These are phyloP conservation scores for Agrochola litura DNA, from an alignment of 2,888 invertebrate species.

Conservation along the genomic window DNA sequence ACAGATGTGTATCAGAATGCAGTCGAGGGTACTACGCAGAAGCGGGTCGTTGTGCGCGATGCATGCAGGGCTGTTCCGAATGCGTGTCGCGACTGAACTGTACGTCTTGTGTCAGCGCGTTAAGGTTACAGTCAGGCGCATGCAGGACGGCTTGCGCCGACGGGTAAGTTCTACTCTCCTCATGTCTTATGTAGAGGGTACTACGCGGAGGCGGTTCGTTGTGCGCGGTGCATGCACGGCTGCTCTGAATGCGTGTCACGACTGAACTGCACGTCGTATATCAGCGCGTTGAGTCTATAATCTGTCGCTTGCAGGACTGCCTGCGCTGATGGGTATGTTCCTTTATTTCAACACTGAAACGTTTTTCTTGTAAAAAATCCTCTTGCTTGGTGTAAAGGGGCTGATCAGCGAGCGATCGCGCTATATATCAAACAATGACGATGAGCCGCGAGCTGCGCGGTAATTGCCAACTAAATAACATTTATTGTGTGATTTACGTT, in stretches of 20 bases:
- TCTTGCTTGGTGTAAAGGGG: too few species aligned
- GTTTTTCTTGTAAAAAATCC: too few species aligned
- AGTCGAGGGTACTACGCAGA: slow-evolving; percentile 94
- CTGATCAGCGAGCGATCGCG: too few species aligned
- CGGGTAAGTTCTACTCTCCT: slow-evolving; percentile 72
- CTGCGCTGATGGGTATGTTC: slow-evolving; percentile 84
- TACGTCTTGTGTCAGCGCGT: slow-evolving; percentile 93
- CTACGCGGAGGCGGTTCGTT: slow-evolving; percentile 93
- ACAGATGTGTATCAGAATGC: slow-evolving; percentile 94
- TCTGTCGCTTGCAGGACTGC: slow-evolving; percentile 95
- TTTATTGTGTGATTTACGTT: too few species aligned
- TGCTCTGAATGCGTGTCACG: slow-evolving; percentile 94
- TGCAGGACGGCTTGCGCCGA: slow-evolving; percentile 94
- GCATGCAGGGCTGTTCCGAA: slow-evolving; percentile 94
- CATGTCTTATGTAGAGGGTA: slow-evolving; percentile 87
- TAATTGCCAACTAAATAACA: too few species aligned
- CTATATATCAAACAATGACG: too few species aligned
- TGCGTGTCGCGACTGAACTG: slow-evolving; percentile 95
- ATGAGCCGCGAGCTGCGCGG: too few species aligned
- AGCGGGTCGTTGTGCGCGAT: slow-evolving; percentile 94
- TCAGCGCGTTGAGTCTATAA: slow-evolving; percentile 94
- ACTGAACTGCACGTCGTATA: slow-evolving; percentile 95
- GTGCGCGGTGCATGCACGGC: slow-evolving; percentile 95
- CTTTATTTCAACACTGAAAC: too few species aligned
- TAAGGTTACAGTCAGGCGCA: slow-evolving; percentile 95